Base-by-base conservation (phyloP, 2,797 vertebrate species). In the Sebastes melanostomus region DNA sequence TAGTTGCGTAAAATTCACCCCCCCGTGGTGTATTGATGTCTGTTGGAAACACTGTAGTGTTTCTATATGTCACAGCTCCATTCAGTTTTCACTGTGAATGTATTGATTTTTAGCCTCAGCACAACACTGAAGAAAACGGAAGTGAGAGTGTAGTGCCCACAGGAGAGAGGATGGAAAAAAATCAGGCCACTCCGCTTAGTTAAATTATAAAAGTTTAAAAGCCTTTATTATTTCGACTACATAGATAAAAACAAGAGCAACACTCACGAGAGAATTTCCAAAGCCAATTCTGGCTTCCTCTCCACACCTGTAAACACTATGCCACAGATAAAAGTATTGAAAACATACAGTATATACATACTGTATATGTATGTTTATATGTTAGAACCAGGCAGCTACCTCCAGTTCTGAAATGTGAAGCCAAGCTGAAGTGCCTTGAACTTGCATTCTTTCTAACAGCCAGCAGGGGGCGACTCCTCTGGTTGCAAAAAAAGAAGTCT, bases 71-170 rank as follows among this genome's bases (percentile, higher is more conserved):
- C 42, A 73, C 12, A 58, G 13, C 25, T 75, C 18, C n/a, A 42
- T 77, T 83, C 20, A 56, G 18, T 66, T 71, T 68, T 61, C 25
- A 25, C 16, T 16, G 5, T 42, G 42, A 68, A 58, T 56, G 18
- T 60, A 80, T 75, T 56, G 59, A 81, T 75, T 65, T 66, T 27
- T 2, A 78, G 38, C 80, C n/a, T 22, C 14, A 38, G 54, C 22
- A 77, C 38, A 38, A 55, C 22, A 74, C 32, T 42, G 22, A 56
- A 52, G 14, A n/a, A 16, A 75, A 62, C 18, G 11, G 3, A 59
- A 18, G 9, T 36, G 22, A 55, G 18, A n/a, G 36, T 62, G 25
- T 10, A 24, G 7, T 22, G 29, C 22, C 34, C 20, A 29, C 20
- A 20, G 3, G 12, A 75, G 11, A 34, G 22, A 18, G n/a, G 32